Evolutionary conservation across 2,888 invertebrate species (phyloP), one percentile per base, ranked within the genome.

Genomic region (Erynnis tages): DNA sequence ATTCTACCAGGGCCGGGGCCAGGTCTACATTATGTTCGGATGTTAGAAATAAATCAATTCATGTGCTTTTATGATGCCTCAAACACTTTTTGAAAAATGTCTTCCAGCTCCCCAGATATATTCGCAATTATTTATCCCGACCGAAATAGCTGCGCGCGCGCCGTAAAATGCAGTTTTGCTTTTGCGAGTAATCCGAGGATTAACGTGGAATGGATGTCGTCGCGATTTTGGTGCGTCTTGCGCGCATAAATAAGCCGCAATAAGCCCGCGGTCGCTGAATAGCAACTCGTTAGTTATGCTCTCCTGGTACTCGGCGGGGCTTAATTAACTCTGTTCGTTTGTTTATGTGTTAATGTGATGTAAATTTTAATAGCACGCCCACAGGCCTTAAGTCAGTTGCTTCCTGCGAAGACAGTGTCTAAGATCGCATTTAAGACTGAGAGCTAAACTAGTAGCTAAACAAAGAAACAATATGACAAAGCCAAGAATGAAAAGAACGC

Each of bases 81-180:
- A n/a, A n/a, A n/a, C n/a, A n/a, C n/a, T n/a, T n/a, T n/a, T n/a
- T n/a, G n/a, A n/a, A n/a, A n/a, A n/a, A n/a, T n/a, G n/a, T n/a
- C n/a, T n/a, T n/a, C n/a, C n/a, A n/a, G n/a, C n/a, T n/a, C n/a
- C n/a, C n/a, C n/a, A n/a, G 63, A 64, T 66, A 68, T 67, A 69
- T 71, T 68, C 60, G 69, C 67, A 61, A 72, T 70, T 69, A 72
- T 76, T 76, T 75, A 74, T 74, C 69, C 62, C 55, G 65, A 63
- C 76, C 59, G 67, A 79, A 80, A 79, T 82, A 80, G 70, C 61
- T 59, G 63, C 56, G 65, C 63, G 62, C 60, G 65, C 70, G 72
- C 66, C 77, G 71, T 76, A 73, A 73, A 76, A 73, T 79, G 79
- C 82, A 82, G 75, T 82, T 81, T 79, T 69, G 74, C 71, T 73